These are phyloP conservation scores for Xenentodon cancila DNA, from an alignment of 2,797 vertebrate species.

Conservation along the genomic window DNA sequence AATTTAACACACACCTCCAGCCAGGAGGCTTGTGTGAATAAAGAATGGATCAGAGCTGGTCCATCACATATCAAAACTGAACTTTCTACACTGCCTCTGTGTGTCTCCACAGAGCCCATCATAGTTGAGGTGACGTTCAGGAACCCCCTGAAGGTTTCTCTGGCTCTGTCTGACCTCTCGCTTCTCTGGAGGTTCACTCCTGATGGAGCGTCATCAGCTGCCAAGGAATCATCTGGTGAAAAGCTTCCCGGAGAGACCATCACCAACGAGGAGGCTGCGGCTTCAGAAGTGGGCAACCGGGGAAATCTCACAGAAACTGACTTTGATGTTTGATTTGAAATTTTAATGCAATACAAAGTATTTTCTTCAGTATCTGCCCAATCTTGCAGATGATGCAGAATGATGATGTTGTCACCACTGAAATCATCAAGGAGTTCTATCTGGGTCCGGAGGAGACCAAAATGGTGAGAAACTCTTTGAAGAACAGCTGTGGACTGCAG, in stretches of 20 bases:
- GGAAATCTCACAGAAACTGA: neutral
- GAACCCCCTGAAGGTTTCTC: slow-evolving; percentile 94
- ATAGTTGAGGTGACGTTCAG: slow-evolving; percentile 93
- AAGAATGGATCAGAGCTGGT: no score
- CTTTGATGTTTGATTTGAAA: neutral
- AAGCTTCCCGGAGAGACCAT: slow-evolving; percentile 78
- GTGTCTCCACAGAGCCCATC: slow-evolving; percentile 85
- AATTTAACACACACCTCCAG: no score
- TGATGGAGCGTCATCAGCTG: slow-evolving; percentile 74
- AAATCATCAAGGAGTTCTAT: slow-evolving; percentile 92
- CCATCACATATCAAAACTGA: no score
- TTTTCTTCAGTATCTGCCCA: neutral
- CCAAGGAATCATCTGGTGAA: slow-evolving; percentile 50
- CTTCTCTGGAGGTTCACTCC: slow-evolving; percentile 93
- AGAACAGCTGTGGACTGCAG: no score
- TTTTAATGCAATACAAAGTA: neutral
- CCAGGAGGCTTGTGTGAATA: no score
- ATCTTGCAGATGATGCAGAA: slow-evolving; percentile 69
- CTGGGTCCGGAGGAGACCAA: slow-evolving; percentile 93
- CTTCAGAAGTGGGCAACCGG: slow-evolving; percentile 33
- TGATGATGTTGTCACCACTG: slow-evolving; percentile 86
- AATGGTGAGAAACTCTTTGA: slow-evolving; percentile 80
- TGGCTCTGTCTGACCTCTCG: slow-evolving; percentile 89
- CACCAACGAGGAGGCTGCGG: slow-evolving; percentile 78
- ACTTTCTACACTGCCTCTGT: neutral